phyloP scores from a whole-genome alignment of 2,888 invertebrate genomes.

The Caenorhabditis angaria region DNA sequence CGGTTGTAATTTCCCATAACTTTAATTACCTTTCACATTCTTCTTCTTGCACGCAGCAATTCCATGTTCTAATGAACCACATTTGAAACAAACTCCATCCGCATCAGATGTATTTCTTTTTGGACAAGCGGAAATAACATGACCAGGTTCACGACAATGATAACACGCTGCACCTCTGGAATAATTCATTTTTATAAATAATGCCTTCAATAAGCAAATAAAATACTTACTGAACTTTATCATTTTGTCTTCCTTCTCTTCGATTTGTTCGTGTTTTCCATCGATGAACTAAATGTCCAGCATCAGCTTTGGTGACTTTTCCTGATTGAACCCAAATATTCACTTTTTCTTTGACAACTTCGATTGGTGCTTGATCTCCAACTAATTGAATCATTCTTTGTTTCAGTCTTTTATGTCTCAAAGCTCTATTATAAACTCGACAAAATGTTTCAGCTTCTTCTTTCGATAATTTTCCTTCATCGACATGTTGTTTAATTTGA shows the following conservation, averaged over 20 bases:
- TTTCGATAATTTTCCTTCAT: constrained; percentile 33
- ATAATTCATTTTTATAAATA: constrained; percentile 3
- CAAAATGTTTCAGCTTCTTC: constrained; percentile 31
- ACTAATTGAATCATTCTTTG: constrained; percentile 19
- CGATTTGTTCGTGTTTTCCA: constrained; percentile 57
- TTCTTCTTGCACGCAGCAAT: constrained; percentile 74
- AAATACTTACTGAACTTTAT: constrained; percentile 50
- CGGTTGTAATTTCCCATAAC: no score
- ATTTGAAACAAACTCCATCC: constrained; percentile 84
- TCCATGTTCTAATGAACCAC: constrained; percentile 87
- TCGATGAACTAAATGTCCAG: constrained; percentile 42
- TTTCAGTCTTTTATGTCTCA: constrained; percentile 31
- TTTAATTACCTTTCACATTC: constrained; percentile 59
- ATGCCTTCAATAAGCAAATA: constrained; percentile 5
- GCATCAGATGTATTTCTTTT: constrained; percentile 72
- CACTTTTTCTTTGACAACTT: constrained; percentile 32
- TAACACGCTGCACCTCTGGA: constrained; percentile 76
- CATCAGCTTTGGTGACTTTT: constrained; percentile 36
- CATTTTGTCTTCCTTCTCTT: constrained; percentile 47
- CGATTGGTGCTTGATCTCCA: constrained; percentile 28
- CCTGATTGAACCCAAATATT: constrained; percentile 17
- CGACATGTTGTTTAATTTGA: constrained; percentile 38
- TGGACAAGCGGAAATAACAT: constrained; percentile 84
- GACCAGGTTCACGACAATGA: constrained; percentile 83
- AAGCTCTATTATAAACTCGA: constrained; percentile 38